A percentile compares a stretch with the other conserved stretches of the same genome.
phyloP scores from a whole-genome alignment of 2,888 invertebrate genomes.

The Reticulitermes lucifugus region DNA sequence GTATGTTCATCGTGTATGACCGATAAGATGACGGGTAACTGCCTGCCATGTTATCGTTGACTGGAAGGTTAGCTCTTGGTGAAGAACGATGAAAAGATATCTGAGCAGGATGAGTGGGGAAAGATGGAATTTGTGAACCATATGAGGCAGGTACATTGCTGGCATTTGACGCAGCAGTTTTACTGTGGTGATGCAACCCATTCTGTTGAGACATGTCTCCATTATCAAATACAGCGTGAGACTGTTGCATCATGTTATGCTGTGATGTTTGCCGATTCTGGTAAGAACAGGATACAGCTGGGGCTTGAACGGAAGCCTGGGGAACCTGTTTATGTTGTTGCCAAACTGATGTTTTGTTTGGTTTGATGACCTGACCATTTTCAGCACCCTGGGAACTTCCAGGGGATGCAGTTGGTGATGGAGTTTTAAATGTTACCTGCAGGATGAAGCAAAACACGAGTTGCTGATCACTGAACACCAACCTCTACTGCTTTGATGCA shows the following conservation, averaged over 20 bases:
- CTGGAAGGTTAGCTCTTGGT: slow-evolving; percentile 1
- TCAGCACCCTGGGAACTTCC: slow-evolving; percentile 23
- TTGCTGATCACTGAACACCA: background rate
- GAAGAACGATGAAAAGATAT: slow-evolving; percentile 48
- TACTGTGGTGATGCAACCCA: slow-evolving; percentile 19
- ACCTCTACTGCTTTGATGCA: too few relatives aligned
- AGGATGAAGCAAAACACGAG: slow-evolving; percentile 48
- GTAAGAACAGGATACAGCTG: slow-evolving; percentile 31
- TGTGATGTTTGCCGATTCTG: slow-evolving; percentile 32
- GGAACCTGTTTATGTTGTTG: slow-evolving; percentile 38
- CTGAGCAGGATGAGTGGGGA: slow-evolving; percentile 59
- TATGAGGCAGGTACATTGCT: background rate
- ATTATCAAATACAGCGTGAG: slow-evolving; percentile 6
- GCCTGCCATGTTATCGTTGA: slow-evolving; percentile 14
- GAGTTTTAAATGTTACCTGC: slow-evolving; percentile 71
- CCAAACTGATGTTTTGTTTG: slow-evolving; percentile 42
- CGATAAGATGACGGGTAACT: slow-evolving; percentile 53
- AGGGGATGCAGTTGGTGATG: slow-evolving; percentile 58
- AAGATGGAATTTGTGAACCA: slow-evolving; percentile 17
- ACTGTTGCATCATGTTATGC: slow-evolving; percentile 35
- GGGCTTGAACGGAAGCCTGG: slow-evolving; percentile 1
- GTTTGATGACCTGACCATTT: slow-evolving; percentile 19
- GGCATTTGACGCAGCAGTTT: background rate
- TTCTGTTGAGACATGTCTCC: background rate
- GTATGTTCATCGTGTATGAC: slow-evolving; percentile 67